Conservation (phyloP, 2,888 invertebrate species). For the Deilephila elpenor region DNA sequence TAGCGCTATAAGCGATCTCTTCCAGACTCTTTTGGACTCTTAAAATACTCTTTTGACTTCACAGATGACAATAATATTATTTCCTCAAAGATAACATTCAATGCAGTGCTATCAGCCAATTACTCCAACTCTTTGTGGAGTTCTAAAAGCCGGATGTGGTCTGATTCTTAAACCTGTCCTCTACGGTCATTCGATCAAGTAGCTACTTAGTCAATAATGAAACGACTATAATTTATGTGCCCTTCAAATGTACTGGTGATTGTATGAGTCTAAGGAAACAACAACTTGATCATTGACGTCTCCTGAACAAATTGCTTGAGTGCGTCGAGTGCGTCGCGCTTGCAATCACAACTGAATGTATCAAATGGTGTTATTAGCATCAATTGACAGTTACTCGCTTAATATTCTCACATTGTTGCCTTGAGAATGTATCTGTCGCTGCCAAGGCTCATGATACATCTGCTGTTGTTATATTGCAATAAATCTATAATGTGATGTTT, state of each 20-base stretch:
- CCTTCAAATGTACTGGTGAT: not conserved
- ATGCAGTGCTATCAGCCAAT: not conserved
- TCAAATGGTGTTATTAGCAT: conserved; percentile 7
- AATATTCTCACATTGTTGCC: conserved; percentile 10
- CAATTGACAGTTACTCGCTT: conserved; percentile 19
- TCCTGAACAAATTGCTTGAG: not conserved
- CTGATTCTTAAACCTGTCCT: not conserved
- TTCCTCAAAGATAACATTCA: not conserved
- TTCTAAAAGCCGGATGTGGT: not conserved
- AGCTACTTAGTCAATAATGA: not conserved
- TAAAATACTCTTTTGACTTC: no score
- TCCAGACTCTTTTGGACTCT: no score
- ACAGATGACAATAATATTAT: not conserved
- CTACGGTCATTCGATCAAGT: not conserved
- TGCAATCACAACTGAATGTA: not conserved
- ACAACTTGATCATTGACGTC: not conserved
- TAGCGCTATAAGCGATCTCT: no score
- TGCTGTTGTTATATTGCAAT: no score
- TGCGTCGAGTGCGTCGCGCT: not conserved
- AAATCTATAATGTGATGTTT: no score
- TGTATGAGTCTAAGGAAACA: not conserved
- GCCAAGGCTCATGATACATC: no score
- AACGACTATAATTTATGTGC: not conserved
- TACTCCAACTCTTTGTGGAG: not conserved
- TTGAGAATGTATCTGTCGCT: not conserved